phyloP scores from a whole-genome alignment of 2,113 vertebrate genomes.

The Puma concolor region DNA sequence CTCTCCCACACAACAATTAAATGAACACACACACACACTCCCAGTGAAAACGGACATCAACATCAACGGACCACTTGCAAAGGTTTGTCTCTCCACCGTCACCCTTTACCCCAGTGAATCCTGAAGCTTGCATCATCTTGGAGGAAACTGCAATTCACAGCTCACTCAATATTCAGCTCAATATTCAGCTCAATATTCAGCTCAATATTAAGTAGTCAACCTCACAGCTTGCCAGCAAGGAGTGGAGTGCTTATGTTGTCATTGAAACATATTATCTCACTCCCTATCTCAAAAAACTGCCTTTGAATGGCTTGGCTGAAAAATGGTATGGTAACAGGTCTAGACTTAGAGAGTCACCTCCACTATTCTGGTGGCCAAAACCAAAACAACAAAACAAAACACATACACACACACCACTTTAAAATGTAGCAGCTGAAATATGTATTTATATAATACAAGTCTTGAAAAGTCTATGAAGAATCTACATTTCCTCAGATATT shows the following conservation, averaged over 20 bases:
- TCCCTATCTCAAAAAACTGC: not conserved
- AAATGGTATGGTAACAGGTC: not conserved
- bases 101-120: not conserved
- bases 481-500: not conserved
- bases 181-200: too few relatives aligned
- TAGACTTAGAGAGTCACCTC: not conserved
- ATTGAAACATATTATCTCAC: not conserved
- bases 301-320: not conserved
- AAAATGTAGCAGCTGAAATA: not conserved
- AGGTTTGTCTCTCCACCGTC: not conserved
- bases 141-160: constrained; percentile 1
- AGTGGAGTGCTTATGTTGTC: not conserved
- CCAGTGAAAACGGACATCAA: not conserved
- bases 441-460: not conserved
- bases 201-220: not conserved
- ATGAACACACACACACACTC: not conserved
- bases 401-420: not conserved
- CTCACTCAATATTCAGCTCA: not conserved
- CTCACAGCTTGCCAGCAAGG: not conserved
- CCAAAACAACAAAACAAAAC: not conserved
- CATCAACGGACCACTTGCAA: not conserved
- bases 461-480: constrained; percentile 10
- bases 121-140: not conserved
- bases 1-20: not conserved
- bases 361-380: constrained; percentile 5